phyloP scores from a whole-genome alignment of 2,888 invertebrate genomes.

The Phoenoteleia sp. region DNA sequence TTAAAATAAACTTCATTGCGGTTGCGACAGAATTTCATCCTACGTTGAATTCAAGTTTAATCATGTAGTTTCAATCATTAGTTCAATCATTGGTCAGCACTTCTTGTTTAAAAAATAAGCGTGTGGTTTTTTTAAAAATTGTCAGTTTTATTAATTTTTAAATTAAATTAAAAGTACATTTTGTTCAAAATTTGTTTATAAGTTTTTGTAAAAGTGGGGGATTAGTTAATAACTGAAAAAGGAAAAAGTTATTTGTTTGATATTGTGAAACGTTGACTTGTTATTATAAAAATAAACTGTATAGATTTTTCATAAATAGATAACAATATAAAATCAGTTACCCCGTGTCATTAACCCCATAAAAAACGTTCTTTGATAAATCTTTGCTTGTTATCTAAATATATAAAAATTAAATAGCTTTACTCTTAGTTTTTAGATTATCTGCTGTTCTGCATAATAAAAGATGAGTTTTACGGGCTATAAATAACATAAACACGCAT shows the following conservation, averaged over 20 bases:
- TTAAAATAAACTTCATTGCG: conserved; percentile 9
- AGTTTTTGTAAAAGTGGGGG: too few species aligned
- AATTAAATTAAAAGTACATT: too few species aligned
- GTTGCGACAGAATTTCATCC: not conserved
- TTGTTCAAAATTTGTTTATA: too few species aligned
- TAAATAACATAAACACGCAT: too few species aligned
- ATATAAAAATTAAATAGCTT: conserved; percentile 2
- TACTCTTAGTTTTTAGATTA: conserved; percentile 1
- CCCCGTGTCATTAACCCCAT: not conserved
- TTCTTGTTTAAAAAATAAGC: not conserved
- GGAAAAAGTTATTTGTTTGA: too few species aligned
- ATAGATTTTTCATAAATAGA: conserved; percentile 28
- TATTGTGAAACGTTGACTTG: not conserved
- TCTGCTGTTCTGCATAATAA: too few species aligned
- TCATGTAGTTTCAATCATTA: conserved; percentile 7
- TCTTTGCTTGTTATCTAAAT: not conserved
- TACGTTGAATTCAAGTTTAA: not conserved
- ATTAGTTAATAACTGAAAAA: too few species aligned
- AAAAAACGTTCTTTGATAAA: conserved; percentile 15
- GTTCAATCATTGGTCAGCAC: too few species aligned
- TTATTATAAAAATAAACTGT: conserved; percentile 14
- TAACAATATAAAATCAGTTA: not conserved
- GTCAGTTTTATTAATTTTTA: too few species aligned
- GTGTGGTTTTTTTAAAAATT: too few species aligned
- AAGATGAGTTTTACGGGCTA: too few species aligned